These are phyloP conservation scores for Sinotaia quadrata DNA, from an alignment of 2,888 invertebrate genomes.

Conservation along the genomic window DNA sequence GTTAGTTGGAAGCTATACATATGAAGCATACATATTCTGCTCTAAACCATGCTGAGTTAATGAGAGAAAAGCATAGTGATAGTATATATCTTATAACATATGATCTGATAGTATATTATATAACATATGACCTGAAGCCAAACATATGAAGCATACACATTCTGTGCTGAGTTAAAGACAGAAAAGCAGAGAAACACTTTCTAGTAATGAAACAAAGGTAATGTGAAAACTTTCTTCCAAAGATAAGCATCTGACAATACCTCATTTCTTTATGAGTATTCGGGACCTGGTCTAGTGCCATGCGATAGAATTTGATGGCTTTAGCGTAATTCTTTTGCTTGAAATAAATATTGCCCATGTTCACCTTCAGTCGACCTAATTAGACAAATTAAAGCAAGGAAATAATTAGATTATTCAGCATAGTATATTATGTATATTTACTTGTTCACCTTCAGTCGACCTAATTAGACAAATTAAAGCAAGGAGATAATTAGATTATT, in stretches of 20 bases:
- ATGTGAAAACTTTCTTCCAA: neutral
- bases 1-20: neutral
- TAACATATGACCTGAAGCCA: no score
- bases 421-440: no score
- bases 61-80: neutral
- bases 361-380: constrained; percentile 87
- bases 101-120: no score
- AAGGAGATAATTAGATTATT: no score
- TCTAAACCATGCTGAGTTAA: neutral
- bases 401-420: no score
- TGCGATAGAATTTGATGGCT: constrained; percentile 97
- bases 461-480: constrained; percentile 46
- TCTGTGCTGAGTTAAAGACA: no score
- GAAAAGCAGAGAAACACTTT: no score
- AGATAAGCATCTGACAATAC: constrained; percentile 70
- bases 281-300: constrained; percentile 96
- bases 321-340: constrained; percentile 92
- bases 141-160: no score
- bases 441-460: constrained; percentile 96
- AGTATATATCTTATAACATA: no score
- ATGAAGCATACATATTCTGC: neutral
- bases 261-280: constrained; percentile 93
- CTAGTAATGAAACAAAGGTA: neutral
- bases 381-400: neutral
- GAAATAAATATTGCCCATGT: constrained; percentile 98